Evolutionary conservation across 1,140 invertebrate genomes (phyloP).

Genomic region (Drosophila elegans): DNA sequence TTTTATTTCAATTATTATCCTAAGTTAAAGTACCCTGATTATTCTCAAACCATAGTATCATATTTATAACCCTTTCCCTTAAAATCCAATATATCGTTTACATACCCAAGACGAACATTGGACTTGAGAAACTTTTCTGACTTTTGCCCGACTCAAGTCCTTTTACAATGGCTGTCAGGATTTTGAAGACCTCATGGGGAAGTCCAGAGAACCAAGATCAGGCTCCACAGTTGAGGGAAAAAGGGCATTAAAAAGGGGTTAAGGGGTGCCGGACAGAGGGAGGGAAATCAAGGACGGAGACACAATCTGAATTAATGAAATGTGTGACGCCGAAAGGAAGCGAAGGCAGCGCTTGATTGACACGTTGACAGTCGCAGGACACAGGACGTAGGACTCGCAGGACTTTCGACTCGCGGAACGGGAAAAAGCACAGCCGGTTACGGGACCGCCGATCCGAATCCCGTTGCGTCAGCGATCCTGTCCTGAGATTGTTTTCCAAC

Average conservation of each 20-base stretch:
- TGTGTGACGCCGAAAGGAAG: conserved; percentile 23
- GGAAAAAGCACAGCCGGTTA: conserved; percentile 43
- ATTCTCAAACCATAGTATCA: too few species aligned
- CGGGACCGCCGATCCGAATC: conserved; percentile 20
- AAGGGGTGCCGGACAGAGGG: conserved; percentile 3
- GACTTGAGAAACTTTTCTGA: neutral
- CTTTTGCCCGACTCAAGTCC: neutral
- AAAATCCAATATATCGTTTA: too few species aligned
- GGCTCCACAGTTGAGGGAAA: conserved; percentile 2
- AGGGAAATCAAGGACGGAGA: conserved; percentile 14
- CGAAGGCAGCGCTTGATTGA: conserved; percentile 49
- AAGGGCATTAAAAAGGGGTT: conserved; percentile 15
- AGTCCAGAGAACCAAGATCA: conserved; percentile 1
- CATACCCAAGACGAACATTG: neutral
- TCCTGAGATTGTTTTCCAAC: conserved; percentile 23
- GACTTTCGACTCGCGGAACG: conserved; percentile 10
- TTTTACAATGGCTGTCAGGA: conserved; percentile 7
- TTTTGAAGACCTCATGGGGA: conserved; percentile 4
- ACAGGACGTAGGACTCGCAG: conserved; percentile 1
- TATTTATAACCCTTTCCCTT: too few species aligned
- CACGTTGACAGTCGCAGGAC: conserved; percentile 54
- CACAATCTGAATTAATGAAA: conserved; percentile 45
- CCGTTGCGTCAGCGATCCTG: conserved; percentile 36
- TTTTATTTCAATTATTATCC: too few species aligned
- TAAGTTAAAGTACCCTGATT: too few species aligned